Conservation (phyloP, 35 echinoderm and acorn worm species). For the Apostichopus parvimensis region DNA sequence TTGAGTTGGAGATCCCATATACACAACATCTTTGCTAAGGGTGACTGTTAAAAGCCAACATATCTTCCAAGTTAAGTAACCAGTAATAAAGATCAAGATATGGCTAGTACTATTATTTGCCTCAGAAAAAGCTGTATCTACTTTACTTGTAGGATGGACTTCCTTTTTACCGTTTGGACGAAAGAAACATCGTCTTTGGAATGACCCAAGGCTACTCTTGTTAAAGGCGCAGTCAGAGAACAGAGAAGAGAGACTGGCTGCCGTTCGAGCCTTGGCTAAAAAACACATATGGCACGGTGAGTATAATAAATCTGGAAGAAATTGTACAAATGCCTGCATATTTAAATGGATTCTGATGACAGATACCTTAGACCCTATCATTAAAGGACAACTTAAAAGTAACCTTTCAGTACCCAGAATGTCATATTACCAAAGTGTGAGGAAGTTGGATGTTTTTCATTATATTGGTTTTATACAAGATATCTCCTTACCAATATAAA, state of each 20-base stretch:
- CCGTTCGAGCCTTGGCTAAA: slow-evolving; percentile 72
- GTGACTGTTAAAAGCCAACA: neutral
- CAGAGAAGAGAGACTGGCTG: slow-evolving; percentile 51
- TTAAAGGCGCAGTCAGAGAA: slow-evolving; percentile 77
- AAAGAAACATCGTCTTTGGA: slow-evolving; percentile 60
- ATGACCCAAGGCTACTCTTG: slow-evolving; percentile 73
- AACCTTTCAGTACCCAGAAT: no score
- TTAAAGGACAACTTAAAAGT: no score
- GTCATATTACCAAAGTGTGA: no score
- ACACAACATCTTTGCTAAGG: neutral
- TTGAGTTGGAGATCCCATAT: neutral
- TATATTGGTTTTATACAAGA: no score
- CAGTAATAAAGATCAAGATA: no score
- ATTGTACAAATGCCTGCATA: no score
- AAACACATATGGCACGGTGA: slow-evolving; percentile 84
- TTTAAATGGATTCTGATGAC: no score
- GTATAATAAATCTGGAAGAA: no score
- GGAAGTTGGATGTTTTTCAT: no score
- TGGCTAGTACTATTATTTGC: no score
- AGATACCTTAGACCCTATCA: no score
- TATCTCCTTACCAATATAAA: no score
- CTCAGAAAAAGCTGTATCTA: neutral
- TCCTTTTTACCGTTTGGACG: slow-evolving; percentile 19
- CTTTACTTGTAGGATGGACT: slow-evolving; percentile 9
- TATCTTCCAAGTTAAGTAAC: neutral